Evolutionary conservation across 2,888 invertebrate genomes (phyloP).

Genomic region (Leucania comma): DNA sequence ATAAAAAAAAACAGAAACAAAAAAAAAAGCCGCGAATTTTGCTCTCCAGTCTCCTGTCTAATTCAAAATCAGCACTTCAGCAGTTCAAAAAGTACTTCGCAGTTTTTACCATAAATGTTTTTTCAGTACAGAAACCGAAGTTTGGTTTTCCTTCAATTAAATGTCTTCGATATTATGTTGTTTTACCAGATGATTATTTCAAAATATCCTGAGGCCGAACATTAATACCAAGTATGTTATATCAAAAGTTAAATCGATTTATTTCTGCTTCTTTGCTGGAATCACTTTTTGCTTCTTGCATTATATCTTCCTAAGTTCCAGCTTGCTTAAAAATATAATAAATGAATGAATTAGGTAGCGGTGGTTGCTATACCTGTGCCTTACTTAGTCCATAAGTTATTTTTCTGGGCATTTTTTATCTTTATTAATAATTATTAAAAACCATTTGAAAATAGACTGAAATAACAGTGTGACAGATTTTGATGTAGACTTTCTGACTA

Average conservation of each 20-base stretch:
- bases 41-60: neutral
- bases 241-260: neutral
- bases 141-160: neutral
- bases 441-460: neutral
- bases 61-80: no score
- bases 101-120: no score
- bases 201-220: neutral
- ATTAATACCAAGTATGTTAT: conserved; percentile 13
- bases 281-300: neutral
- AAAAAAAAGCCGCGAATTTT: conserved; percentile 14
- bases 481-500: neutral
- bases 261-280: conserved; percentile 26
- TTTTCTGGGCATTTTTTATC: neutral
- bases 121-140: neutral
- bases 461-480: neutral
- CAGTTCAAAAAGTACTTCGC: conserved; percentile 30
- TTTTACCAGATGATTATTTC: neutral
- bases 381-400: neutral
- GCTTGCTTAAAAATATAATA: neutral
- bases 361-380: neutral
- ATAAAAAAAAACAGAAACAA: no score
- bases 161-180: neutral
- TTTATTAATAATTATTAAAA: no score
- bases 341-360: neutral
- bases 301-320: neutral